These are phyloP conservation scores for Bombylius discolor DNA, from an alignment of 2,888 invertebrate genomes.

Conservation along the genomic window DNA sequence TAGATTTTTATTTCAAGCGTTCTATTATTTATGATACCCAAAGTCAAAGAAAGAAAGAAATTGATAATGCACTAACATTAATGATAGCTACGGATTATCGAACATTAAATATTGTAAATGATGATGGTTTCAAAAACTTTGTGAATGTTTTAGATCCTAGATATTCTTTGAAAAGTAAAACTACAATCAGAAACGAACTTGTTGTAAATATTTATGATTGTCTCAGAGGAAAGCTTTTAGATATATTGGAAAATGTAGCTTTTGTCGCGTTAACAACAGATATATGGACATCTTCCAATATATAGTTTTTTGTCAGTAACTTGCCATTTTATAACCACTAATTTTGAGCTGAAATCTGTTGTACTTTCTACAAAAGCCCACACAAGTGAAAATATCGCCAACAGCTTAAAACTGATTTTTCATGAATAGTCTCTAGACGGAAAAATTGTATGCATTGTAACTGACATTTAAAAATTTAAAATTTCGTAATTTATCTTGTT, in stretches of 20 bases:
- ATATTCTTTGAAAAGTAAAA: slow-evolving; percentile 20
- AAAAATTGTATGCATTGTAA: background rate
- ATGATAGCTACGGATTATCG: slow-evolving; percentile 23
- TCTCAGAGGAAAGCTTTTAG: slow-evolving; percentile 10
- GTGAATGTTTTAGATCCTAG: slow-evolving; percentile 19
- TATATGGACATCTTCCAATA: slow-evolving; percentile 17
- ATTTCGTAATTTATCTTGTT: no score
- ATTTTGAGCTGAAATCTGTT: background rate
- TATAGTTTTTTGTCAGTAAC: background rate
- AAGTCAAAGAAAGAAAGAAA: slow-evolving; percentile 1
- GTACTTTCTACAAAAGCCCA: background rate
- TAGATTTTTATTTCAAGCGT: no score
- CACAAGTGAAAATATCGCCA: background rate
- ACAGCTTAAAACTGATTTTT: background rate
- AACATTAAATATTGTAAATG: slow-evolving; percentile 24
- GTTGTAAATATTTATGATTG: slow-evolving; percentile 5
- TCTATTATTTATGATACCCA: no score
- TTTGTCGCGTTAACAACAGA: slow-evolving; percentile 17
- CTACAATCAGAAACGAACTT: slow-evolving; percentile 16
- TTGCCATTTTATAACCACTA: background rate
- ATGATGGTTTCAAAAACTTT: slow-evolving; percentile 21
- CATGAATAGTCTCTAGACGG: background rate
- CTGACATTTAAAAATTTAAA: background rate
- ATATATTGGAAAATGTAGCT: slow-evolving; percentile 5
- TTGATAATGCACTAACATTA: slow-evolving; percentile 14